phyloP scores from a whole-genome alignment of 2,888 invertebrate species.

The Stenoptilia bipunctidactyla region DNA sequence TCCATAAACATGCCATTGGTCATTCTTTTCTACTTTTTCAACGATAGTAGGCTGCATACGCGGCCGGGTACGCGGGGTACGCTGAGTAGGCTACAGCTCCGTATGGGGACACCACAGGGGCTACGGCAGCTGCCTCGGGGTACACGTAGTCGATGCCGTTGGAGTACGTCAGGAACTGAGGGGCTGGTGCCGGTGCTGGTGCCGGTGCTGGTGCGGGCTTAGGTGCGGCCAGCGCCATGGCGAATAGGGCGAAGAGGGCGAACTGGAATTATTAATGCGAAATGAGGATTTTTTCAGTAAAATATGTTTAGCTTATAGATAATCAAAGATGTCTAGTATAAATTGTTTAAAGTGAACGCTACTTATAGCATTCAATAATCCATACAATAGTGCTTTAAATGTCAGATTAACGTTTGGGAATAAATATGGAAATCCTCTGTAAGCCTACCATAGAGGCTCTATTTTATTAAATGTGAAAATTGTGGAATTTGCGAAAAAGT shows the following conservation, averaged over 20 bases:
- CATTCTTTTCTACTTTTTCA: constrained; percentile 2
- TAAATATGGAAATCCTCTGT: too few species aligned
- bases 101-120: constrained; percentile 17
- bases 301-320: too few species aligned
- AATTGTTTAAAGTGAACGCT: too few species aligned
- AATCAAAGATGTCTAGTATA: too few species aligned
- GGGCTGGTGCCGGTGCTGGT: constrained; percentile 8
- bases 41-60: constrained; percentile 16
- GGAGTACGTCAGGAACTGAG: constrained; percentile 19
- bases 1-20: not conserved
- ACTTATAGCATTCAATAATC: not conserved
- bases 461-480: too few species aligned
- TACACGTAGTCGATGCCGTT: constrained; percentile 22
- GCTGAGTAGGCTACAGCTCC: constrained; percentile 19
- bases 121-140: constrained; percentile 13
- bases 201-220: constrained; percentile 22
- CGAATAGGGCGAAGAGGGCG: constrained; percentile 60
- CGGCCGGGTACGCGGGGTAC: constrained; percentile 20
- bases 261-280: constrained; percentile 41
- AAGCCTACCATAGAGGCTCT: too few species aligned
- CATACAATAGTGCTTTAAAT: too few species aligned
- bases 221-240: constrained; percentile 59
- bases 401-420: too few species aligned
- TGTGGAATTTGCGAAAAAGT: too few species aligned
- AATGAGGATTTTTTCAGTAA: too few species aligned